These are phyloP conservation scores for Magallana angulata DNA, from an alignment of 1,140 invertebrate genomes.

Conservation along the genomic window DNA sequence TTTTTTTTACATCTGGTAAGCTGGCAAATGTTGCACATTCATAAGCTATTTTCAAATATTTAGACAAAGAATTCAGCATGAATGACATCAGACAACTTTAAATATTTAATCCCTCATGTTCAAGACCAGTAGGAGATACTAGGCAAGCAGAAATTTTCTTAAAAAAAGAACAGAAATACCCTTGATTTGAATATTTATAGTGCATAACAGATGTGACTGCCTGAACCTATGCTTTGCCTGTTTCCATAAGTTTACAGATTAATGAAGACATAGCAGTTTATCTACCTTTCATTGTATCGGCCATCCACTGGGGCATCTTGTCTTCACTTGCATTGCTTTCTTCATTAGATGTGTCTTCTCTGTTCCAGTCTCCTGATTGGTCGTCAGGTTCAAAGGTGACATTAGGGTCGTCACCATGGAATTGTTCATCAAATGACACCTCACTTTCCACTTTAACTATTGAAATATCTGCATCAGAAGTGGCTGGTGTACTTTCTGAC, in stretches of 20 bases:
- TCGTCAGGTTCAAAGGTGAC: conserved; percentile 11
- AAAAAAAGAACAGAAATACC: no score
- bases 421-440: conserved; percentile 23
- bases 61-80: no score
- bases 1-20: no score
- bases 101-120: no score
- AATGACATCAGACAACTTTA: no score
- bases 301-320: conserved; percentile 38
- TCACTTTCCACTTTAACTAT: conserved; percentile 31
- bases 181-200: no score
- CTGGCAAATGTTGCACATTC: no score
- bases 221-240: not conserved
- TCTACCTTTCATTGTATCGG: conserved; percentile 40
- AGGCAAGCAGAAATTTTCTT: no score
- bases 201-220: no score
- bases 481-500: conserved; percentile 19
- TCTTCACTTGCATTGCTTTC: conserved; percentile 35
- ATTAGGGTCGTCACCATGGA: conserved; percentile 26
- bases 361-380: conserved; percentile 26
- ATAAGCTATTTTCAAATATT: no score
- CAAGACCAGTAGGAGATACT: no score
- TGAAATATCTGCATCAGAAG: conserved; percentile 3
- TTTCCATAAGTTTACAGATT: not conserved
- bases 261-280: not conserved
- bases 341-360: conserved; percentile 38